These are phyloP conservation scores for Rhinoraja longicauda DNA, from an alignment of 2,797 vertebrate genomes.

Conservation along the genomic window DNA sequence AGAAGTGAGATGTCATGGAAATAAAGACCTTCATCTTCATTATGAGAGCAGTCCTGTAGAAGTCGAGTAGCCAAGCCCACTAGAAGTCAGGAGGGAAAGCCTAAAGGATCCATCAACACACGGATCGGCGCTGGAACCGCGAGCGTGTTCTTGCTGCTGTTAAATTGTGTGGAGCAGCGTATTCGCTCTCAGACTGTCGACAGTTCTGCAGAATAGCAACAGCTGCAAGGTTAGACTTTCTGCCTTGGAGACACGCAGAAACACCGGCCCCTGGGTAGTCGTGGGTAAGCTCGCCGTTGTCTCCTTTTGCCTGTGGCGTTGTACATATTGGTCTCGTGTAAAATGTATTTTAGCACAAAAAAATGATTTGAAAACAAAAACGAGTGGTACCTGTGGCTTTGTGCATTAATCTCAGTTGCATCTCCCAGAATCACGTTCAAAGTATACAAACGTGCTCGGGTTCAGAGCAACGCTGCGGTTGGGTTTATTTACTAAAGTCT, in stretches of 20 bases:
- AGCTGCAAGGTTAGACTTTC: constrained; percentile 34
- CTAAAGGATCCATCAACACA: constrained; percentile 31
- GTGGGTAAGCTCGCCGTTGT: not conserved
- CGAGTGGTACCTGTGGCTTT: not conserved
- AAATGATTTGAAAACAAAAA: not conserved
- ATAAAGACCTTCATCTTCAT: constrained; percentile 31
- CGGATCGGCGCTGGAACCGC: not conserved
- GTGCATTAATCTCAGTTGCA: not conserved
- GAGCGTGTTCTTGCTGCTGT: constrained; percentile 23
- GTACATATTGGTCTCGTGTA: not conserved
- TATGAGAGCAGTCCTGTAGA: not conserved
- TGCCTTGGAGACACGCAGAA: constrained; percentile 13
- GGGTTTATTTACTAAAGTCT: not conserved
- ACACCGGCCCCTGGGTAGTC: not conserved
- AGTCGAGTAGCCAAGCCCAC: not conserved
- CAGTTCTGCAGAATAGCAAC: constrained; percentile 36
- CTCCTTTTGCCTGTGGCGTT: not conserved
- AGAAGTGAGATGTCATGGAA: constrained; percentile 30
- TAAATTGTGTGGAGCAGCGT: constrained; percentile 31
- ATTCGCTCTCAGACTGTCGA: constrained; percentile 22
- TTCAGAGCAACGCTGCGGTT: not conserved
- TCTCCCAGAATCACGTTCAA: not conserved
- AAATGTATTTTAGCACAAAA: not conserved
- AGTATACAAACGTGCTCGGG: not conserved
- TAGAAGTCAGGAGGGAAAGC: not conserved